Evolutionary conservation across 2,888 invertebrate genomes (phyloP).

Genomic region (Schizotus pectinicornis): DNA sequence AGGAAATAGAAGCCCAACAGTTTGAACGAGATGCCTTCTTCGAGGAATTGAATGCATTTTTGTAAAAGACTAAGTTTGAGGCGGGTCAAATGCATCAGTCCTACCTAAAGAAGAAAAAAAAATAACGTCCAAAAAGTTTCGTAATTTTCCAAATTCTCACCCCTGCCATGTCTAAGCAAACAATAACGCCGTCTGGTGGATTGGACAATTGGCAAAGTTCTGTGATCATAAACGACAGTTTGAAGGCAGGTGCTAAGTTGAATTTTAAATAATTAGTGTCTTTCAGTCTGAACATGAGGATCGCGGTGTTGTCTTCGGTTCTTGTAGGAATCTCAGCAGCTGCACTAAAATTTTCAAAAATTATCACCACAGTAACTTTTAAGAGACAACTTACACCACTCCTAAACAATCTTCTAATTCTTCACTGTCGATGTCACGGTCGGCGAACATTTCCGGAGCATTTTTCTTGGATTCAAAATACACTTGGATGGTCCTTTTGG

Average conservation of each 20-base stretch:
- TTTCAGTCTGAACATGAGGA: neutral
- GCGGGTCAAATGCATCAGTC: no score
- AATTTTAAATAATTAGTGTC: neutral
- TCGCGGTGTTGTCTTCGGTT: conserved; percentile 8
- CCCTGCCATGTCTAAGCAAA: neutral
- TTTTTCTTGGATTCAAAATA: conserved; percentile 23
- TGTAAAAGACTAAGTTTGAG: no score
- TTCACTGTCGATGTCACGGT: conserved; percentile 26
- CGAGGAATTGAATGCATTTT: no score
- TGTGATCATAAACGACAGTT: neutral
- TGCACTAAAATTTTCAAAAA: conserved; percentile 1
- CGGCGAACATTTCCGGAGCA: conserved; percentile 28
- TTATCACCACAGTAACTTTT: neutral
- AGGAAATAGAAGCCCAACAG: no score
- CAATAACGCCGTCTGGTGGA: neutral
- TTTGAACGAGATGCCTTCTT: no score
- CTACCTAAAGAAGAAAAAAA: no score
- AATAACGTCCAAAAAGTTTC: no score
- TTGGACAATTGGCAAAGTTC: neutral
- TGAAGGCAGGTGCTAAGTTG: neutral
- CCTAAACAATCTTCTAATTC: conserved; percentile 19
- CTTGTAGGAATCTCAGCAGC: neutral
- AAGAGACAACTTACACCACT: conserved; percentile 32
- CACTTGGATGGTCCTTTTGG: conserved; percentile 24
- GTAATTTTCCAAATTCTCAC: no score